A percentile compares a stretch with the other conserved stretches of the same genome.
These are phyloP conservation scores for Catostomus latipinnis DNA, from an alignment of 2,797 vertebrate species.

Conservation along the genomic window DNA sequence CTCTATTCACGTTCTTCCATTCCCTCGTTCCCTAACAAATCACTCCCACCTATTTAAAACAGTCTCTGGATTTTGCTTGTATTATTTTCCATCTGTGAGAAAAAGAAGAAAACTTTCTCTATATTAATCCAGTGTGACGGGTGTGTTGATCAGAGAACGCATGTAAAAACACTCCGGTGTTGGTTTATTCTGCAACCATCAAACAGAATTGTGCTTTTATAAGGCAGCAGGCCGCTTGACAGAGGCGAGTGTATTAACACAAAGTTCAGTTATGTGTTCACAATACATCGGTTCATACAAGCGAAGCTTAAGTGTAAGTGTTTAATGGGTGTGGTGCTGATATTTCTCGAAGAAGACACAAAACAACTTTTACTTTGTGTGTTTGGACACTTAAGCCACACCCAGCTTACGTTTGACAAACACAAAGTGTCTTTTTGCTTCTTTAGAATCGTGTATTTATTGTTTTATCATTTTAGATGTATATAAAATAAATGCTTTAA, in stretches of 20 bases:
- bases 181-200: slow-evolving; percentile 14
- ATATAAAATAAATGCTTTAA: no score
- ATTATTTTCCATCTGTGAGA: slow-evolving; percentile 72
- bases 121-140: slow-evolving; percentile 29
- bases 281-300: not conserved
- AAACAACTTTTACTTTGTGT: not conserved
- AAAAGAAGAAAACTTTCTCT: slow-evolving; percentile 22
- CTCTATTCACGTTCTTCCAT: slow-evolving; percentile 33
- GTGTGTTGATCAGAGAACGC: slow-evolving; percentile 1
- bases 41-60: slow-evolving; percentile 24
- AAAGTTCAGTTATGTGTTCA: not conserved
- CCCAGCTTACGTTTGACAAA: no score
- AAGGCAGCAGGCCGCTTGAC: not conserved
- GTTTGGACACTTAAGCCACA: not conserved
- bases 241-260: not conserved
- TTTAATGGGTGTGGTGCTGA: not conserved
- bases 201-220: slow-evolving; percentile 24
- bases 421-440: no score
- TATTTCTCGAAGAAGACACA: not conserved
- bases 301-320: not conserved
- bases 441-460: no score
- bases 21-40: slow-evolving; percentile 33
- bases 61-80: slow-evolving; percentile 38
- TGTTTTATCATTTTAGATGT: not conserved
- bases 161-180: slow-evolving; percentile 37